phyloP scores from a whole-genome alignment of 1,140 invertebrate species.

The Heterodera carotae region DNA sequence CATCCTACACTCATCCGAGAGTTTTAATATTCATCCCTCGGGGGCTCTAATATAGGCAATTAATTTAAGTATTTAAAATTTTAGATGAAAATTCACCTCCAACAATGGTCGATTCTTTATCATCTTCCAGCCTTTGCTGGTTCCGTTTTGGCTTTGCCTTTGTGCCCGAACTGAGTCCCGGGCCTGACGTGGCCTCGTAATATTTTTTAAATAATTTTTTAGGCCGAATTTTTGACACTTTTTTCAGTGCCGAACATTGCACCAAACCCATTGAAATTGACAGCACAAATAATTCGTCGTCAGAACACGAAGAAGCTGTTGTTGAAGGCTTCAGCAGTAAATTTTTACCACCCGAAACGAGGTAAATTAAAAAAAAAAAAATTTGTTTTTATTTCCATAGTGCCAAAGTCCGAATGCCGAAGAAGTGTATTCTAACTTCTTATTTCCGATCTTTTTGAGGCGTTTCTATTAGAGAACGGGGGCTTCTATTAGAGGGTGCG shows the following conservation, averaged over 20 bases:
- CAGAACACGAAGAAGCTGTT: slow-evolving; percentile 1
- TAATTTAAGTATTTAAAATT: slow-evolving; percentile 6
- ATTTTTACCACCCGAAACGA: slow-evolving; percentile 20
- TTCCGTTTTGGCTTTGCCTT: slow-evolving; percentile 49
- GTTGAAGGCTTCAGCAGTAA: slow-evolving; percentile 7
- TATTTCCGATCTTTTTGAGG: no score
- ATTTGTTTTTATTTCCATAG: not conserved
- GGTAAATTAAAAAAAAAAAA: slow-evolving; percentile 12
- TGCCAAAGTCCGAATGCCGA: no score
- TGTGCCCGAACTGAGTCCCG: slow-evolving; percentile 30
- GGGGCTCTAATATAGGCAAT: no score
- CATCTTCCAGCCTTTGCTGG: slow-evolving; percentile 37
- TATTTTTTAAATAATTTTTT: slow-evolving; percentile 11
- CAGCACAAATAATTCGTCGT: not conserved
- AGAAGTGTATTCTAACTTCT: no score
- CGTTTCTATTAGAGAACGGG: no score
- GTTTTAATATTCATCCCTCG: slow-evolving; percentile 8
- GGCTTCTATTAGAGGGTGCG: no score
- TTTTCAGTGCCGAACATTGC: slow-evolving; percentile 17
- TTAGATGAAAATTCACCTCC: slow-evolving; percentile 3
- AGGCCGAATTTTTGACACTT: not conserved
- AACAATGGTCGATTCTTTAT: not conserved
- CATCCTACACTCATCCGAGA: no score
- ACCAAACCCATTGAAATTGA: not conserved
- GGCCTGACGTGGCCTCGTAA: slow-evolving; percentile 17